Evolutionary conservation across 1,140 invertebrate genomes (phyloP), one percentile per base, ranked within the genome.

Genomic region (Drosophila eugracilis): DNA sequence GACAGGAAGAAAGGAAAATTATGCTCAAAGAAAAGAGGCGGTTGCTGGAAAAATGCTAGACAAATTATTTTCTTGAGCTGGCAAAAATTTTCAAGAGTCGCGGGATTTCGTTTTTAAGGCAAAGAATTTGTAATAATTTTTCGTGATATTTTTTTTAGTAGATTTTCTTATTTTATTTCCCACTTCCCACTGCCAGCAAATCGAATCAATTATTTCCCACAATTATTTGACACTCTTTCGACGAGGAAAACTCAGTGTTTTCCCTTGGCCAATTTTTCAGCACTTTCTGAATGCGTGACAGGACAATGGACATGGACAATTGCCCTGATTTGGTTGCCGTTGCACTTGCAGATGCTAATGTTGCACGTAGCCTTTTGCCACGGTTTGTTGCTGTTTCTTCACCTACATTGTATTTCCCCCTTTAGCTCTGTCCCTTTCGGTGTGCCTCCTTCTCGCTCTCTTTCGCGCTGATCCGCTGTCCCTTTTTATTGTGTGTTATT

Each of bases 401-500:
- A 45, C 42, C 49, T 30, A 32, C 34, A 26, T 48, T 3, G n/a
- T n/a, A n/a, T 14, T 14, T 4, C n/a, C 36, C 12, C 3, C 24
- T 3, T 4, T 41, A n/a, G n/a, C 30, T 26, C 36, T 32, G 9
- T 44, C 36, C 24, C 36, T 41, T 1, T 34, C 59, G 7, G 5
- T 5, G 26, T 0, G 7, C 7, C 30, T n/a, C 14, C 30, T 12
- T 39, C 5, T 14, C 12, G 36, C 26, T 55, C 32, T 47, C 50
- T 26, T 28, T 39, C 5, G 14, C 41, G 28, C 44, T 21, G 4
- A 10, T 34, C n/a, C n/a, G 30, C 42, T 63, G 19, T 76, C 42
- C 21, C 19, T 26, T 37, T 52, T 24, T 22, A 44, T 28, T 32
- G 67, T 70, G 66, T 70, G 67, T 81, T 83, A 83, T 83, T 83